phyloP scores from a whole-genome alignment of 2,797 vertebrate genomes.

The Pelochelys cantorii region DNA sequence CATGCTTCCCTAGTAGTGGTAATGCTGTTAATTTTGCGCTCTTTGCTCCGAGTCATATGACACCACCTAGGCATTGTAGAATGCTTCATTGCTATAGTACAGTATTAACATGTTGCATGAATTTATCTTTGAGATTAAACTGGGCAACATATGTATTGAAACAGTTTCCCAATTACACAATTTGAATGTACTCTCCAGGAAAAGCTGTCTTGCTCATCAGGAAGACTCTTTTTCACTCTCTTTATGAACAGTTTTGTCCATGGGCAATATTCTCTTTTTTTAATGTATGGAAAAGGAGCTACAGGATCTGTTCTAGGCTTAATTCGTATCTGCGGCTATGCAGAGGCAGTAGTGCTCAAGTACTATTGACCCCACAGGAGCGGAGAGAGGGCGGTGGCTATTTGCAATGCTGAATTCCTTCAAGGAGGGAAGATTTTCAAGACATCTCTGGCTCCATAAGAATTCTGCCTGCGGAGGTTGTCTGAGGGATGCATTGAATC shows the following conservation, averaged over 20 bases:
- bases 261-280: constrained; percentile 18
- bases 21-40: constrained; percentile 16
- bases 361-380: background rate
- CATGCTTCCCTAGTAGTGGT: constrained; percentile 44
- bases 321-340: background rate
- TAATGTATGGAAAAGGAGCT: background rate
- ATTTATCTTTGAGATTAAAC: background rate
- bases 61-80: background rate
- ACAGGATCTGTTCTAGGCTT: background rate
- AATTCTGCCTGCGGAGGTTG: background rate
- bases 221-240: background rate
- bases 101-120: background rate
- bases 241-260: constrained; percentile 50
- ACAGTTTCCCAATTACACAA: background rate
- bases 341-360: background rate
- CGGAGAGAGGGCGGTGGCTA: background rate
- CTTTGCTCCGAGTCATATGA: background rate
- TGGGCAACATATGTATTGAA: background rate
- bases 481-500: background rate
- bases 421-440: background rate
- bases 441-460: background rate
- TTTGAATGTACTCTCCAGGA: constrained; percentile 1
- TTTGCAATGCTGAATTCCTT: background rate
- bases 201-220: background rate
- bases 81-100: background rate